Evolutionary conservation across 2,797 vertebrate genomes (phyloP).

Genomic region (Chloroceryle inda): DNA sequence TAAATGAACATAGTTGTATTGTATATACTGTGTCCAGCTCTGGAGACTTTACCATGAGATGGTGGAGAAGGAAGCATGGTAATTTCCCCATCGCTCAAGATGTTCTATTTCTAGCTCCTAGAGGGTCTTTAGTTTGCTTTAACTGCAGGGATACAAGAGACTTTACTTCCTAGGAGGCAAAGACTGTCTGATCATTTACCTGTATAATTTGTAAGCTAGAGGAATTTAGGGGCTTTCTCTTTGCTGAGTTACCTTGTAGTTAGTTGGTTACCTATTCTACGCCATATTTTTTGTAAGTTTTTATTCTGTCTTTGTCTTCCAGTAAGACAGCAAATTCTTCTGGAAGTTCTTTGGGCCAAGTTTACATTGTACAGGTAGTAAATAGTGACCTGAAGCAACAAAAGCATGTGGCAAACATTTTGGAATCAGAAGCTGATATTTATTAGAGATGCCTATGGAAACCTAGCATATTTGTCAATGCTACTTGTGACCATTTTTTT

Average conservation of each 20-base stretch:
- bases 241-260: neutral
- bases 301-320: neutral
- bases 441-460: neutral
- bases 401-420: neutral
- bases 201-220: neutral
- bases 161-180: neutral
- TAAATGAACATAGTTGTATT: neutral
- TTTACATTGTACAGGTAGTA: neutral
- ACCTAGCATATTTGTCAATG: neutral
- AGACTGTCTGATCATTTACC: neutral
- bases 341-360: neutral
- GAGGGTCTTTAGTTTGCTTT: neutral
- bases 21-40: neutral
- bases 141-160: neutral
- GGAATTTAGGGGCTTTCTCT: neutral
- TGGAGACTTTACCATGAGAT: neutral
- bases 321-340: constrained; percentile 18
- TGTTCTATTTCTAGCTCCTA: neutral
- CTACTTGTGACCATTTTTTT: neutral
- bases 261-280: neutral
- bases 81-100: neutral
- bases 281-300: neutral
- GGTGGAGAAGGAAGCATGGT: neutral
- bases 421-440: neutral
- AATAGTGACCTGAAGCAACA: neutral